A percentile compares a stretch with the other conserved stretches of the same genome.
These are phyloP conservation scores for Maccullochella peelii DNA, from an alignment of 2,113 vertebrate species.

Conservation along the genomic window DNA sequence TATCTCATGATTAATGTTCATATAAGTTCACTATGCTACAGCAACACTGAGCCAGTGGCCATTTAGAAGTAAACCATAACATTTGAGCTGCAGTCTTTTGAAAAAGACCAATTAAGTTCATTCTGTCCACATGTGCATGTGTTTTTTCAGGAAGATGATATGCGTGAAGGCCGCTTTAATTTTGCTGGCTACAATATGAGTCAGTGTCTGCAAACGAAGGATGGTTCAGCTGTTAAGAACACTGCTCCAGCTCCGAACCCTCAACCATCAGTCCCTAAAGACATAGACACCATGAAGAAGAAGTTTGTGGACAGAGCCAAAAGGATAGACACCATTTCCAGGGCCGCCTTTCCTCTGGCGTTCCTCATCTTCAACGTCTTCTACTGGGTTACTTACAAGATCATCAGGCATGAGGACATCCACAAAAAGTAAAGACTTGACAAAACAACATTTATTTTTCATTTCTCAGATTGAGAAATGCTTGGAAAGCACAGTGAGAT, in stretches of 20 bases:
- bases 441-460: background rate
- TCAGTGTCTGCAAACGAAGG: conserved; percentile 94
- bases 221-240: conserved; percentile 90
- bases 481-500: conserved; percentile 39
- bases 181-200: conserved; percentile 94
- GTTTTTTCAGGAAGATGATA: conserved; percentile 90
- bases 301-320: conserved; percentile 99
- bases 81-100: conserved; percentile 8
- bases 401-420: conserved; percentile 95
- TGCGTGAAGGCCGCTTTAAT: conserved; percentile 93
- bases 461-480: conserved; percentile 72
- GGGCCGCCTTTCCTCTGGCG: conserved; percentile 96
- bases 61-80: conserved; percentile 1
- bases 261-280: conserved; percentile 85
- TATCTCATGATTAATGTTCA: conserved; percentile 31
- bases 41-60: background rate
- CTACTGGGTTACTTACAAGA: conserved; percentile 99
- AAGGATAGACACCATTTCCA: conserved; percentile 97
- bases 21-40: conserved; percentile 4
- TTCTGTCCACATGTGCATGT: conserved; percentile 24
- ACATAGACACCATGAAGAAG: conserved; percentile 93
- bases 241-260: conserved; percentile 83
- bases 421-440: conserved; percentile 86
- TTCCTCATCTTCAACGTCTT: conserved; percentile 99
- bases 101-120: background rate